phyloP scores from a whole-genome alignment of 2,888 invertebrate genomes.

The Tinea trinotella region DNA sequence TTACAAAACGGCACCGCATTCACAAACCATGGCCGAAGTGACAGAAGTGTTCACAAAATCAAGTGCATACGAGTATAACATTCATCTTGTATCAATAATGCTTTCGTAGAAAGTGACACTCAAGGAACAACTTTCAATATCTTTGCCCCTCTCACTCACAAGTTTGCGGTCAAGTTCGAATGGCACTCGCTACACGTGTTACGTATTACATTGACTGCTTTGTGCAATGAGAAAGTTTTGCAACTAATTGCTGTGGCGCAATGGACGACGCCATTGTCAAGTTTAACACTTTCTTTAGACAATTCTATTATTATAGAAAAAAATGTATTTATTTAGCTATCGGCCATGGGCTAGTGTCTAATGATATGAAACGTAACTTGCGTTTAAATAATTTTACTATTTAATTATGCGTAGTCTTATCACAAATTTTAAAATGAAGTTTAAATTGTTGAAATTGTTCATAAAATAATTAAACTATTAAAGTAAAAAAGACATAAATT shows the following conservation, averaged over 20 bases:
- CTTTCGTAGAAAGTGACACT: constrained; percentile 21
- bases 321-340: too few species aligned
- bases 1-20: too few species aligned
- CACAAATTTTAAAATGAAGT: too few species aligned
- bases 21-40: too few species aligned
- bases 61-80: background rate
- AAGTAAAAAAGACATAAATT: too few species aligned
- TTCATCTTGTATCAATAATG: constrained; percentile 10
- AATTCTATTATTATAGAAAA: too few species aligned
- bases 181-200: constrained; percentile 5
- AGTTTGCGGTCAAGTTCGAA: constrained; percentile 17
- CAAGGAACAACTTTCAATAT: constrained; percentile 15
- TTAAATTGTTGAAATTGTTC: too few species aligned
- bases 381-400: too few species aligned
- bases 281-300: constrained; percentile 8
- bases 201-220: background rate
- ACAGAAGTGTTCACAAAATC: too few species aligned
- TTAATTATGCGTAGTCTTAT: too few species aligned
- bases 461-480: too few species aligned
- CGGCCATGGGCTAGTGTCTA: background rate
- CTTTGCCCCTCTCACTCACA: constrained; percentile 1
- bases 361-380: too few species aligned
- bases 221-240: background rate
- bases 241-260: background rate
- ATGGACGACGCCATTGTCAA: background rate